These are phyloP conservation scores for Candoia aspera DNA, from an alignment of 2,113 vertebrate species.

Conservation along the genomic window DNA sequence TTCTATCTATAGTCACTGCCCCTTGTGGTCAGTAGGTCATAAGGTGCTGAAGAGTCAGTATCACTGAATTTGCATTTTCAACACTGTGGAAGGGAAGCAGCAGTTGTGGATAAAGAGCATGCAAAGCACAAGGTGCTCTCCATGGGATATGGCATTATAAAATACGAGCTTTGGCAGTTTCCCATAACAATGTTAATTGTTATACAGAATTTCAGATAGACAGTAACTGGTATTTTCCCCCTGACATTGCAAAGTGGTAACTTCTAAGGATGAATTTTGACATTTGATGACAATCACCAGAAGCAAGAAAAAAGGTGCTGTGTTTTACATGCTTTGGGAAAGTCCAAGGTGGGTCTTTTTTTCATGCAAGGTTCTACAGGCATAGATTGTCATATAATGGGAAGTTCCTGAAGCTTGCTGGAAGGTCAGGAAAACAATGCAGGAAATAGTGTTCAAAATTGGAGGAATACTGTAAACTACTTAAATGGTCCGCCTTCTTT, in stretches of 20 bases:
- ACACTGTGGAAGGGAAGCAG: constrained; percentile 25
- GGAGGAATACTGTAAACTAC: neutral
- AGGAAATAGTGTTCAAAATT: neutral
- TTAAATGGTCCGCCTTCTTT: too few relatives aligned
- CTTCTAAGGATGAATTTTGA: constrained; percentile 40
- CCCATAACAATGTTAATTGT: constrained; percentile 29
- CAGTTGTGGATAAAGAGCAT: constrained; percentile 29
- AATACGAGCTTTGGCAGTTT: constrained; percentile 46
- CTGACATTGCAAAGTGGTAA: constrained; percentile 55
- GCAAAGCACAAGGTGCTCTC: constrained; percentile 48
- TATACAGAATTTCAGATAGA: constrained; percentile 59
- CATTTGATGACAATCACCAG: constrained; percentile 36
- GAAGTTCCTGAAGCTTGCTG: neutral
- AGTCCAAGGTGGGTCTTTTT: neutral
- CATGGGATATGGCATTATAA: constrained; percentile 42
- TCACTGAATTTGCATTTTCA: neutral
- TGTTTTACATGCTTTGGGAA: neutral
- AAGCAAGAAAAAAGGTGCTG: neutral
- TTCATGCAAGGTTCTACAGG: neutral
- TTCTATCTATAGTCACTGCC: neutral
- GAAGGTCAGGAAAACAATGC: neutral
- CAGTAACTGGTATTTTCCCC: constrained; percentile 37
- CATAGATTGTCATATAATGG: neutral
- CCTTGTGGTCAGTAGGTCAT: neutral
- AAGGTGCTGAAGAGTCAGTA: neutral